Conservation (phyloP, 1,140 invertebrate species). For the Pogonognathellus flavescens region DNA sequence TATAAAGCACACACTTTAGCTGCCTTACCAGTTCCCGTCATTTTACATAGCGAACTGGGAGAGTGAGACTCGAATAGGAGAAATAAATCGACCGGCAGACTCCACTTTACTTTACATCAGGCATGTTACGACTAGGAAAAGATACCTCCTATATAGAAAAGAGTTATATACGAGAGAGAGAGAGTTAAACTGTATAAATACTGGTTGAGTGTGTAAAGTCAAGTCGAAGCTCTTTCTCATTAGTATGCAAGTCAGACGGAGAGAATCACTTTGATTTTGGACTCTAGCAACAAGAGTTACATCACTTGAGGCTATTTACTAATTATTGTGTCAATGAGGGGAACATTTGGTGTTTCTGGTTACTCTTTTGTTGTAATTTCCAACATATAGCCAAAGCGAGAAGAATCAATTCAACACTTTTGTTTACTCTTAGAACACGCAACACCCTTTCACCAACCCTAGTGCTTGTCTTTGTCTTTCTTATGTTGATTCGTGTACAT, state of each 20-base stretch:
- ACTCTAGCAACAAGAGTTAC: constrained; percentile 52
- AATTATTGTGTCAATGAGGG: constrained; percentile 66
- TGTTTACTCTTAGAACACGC: constrained; percentile 54
- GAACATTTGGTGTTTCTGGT: constrained; percentile 52
- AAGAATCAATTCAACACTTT: constrained; percentile 60
- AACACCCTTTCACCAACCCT: constrained; percentile 35
- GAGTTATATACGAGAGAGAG: background rate
- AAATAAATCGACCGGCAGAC: background rate
- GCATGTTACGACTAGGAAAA: background rate
- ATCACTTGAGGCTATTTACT: constrained; percentile 61
- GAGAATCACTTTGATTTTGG: constrained; percentile 64
- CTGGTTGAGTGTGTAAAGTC: background rate
- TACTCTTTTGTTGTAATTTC: constrained; percentile 51
- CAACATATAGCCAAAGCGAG: constrained; percentile 32
- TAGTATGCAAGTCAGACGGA: constrained; percentile 62
- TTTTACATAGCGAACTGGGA: background rate
- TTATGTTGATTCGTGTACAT: background rate
- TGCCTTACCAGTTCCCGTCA: background rate
- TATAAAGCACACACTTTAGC: background rate
- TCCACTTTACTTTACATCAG: no score
- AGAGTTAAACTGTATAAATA: no score
- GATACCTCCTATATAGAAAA: background rate
- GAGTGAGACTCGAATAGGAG: constrained; percentile 6
- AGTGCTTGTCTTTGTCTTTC: constrained; percentile 25
- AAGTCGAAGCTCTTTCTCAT: constrained; percentile 48